Evolutionary conservation across 2,113 vertebrate genomes (phyloP).

Genomic region (Heteronetta atricapilla): DNA sequence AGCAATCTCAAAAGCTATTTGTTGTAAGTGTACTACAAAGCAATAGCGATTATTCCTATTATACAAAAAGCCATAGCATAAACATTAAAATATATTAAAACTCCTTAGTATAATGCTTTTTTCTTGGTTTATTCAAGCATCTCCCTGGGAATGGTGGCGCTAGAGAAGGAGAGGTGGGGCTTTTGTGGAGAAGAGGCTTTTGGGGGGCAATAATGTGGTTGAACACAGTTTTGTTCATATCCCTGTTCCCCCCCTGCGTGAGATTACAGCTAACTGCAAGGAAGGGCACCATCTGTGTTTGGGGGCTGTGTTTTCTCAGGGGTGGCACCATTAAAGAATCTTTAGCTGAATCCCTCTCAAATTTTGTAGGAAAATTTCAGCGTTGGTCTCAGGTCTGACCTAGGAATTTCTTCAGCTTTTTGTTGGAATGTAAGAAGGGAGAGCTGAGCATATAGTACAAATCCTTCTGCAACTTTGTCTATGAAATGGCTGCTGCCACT

Average conservation of each 20-base stretch:
- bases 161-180: background rate
- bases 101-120: background rate
- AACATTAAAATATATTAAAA: conserved; percentile 30
- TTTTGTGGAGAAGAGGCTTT: background rate
- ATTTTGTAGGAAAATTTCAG: background rate
- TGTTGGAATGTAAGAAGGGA: background rate
- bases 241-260: background rate
- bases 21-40: conserved; percentile 63
- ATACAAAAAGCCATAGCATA: conserved; percentile 48
- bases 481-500: background rate
- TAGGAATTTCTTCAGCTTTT: background rate
- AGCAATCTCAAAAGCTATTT: conserved; percentile 70
- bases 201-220: background rate
- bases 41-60: conserved; percentile 61
- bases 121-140: background rate
- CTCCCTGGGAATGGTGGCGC: background rate
- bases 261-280: background rate
- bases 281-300: background rate
- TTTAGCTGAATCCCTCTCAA: background rate
- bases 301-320: background rate
- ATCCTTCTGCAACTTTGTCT: background rate
- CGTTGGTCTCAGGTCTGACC: background rate
- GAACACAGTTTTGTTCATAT: background rate
- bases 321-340: background rate
- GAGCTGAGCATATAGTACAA: background rate